Evolutionary conservation across 2,113 vertebrate genomes (phyloP).

Genomic region (Centropristis striata): DNA sequence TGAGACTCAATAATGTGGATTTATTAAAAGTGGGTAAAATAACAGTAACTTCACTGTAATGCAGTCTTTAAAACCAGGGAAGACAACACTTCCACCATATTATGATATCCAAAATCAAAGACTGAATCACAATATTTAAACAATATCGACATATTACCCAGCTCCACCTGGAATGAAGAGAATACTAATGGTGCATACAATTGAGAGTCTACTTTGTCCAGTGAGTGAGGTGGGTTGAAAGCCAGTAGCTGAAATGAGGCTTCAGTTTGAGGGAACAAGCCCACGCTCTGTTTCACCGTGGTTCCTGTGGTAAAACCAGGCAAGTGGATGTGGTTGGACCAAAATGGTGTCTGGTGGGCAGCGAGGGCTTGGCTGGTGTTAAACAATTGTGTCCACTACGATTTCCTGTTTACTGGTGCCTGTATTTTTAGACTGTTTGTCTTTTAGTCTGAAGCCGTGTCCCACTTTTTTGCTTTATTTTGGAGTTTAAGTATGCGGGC

Average conservation of each 20-base stretch:
- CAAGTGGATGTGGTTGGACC: constrained; percentile 74
- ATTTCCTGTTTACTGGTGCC: constrained; percentile 71
- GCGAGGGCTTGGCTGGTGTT: constrained; percentile 48
- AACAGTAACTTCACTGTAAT: no score
- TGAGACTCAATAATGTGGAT: no score
- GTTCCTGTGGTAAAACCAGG: constrained; percentile 57
- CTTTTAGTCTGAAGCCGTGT: constrained; percentile 50
- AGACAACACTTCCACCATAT: no score
- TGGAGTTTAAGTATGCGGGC: constrained; percentile 24
- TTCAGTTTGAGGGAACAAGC: constrained; percentile 19
- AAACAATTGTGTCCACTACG: constrained; percentile 59
- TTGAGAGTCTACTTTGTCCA: neutral
- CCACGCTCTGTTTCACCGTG: constrained; percentile 41
- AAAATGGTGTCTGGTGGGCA: constrained; percentile 67
- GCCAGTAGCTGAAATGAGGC: constrained; percentile 1
- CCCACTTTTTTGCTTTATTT: constrained; percentile 41
- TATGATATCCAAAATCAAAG: no score
- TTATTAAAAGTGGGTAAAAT: no score
- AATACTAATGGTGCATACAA: neutral
- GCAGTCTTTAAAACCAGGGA: no score
- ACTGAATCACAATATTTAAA: no score
- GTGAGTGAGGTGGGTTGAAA: neutral
- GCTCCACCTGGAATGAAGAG: neutral
- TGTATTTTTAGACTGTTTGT: constrained; percentile 65
- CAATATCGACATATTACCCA: no score